A percentile compares a stretch with the other conserved stretches of the same genome.
These are phyloP conservation scores for Crotalus horridus DNA, from an alignment of 2,113 vertebrate genomes.

Conservation along the genomic window DNA sequence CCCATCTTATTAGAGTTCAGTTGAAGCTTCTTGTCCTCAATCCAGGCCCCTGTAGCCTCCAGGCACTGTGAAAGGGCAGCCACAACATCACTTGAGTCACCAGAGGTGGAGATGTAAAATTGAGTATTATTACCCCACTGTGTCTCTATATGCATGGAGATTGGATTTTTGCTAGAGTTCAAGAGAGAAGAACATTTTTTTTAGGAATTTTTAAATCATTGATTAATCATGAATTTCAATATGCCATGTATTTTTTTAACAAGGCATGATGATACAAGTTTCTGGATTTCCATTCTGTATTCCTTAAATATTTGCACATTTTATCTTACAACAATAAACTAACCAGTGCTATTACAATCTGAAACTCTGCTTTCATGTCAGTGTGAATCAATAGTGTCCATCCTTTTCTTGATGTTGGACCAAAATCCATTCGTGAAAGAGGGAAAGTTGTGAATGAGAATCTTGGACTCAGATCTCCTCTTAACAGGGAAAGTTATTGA, in stretches of 20 bases:
- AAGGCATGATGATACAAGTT: no score
- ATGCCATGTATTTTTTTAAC: not conserved
- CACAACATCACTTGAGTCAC: not conserved
- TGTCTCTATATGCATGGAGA: not conserved
- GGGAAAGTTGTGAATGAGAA: no score
- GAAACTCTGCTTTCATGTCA: not conserved
- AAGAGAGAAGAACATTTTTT: not conserved
- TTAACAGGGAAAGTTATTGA: not conserved
- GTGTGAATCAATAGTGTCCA: not conserved
- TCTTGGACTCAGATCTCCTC: not conserved
- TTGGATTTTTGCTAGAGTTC: not conserved
- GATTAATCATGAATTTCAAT: not conserved
- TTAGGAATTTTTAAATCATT: not conserved
- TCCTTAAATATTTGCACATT: not conserved
- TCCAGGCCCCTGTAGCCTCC: not conserved
- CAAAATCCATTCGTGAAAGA: not conserved
- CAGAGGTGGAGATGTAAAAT: not conserved
- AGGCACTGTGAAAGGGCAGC: not conserved
- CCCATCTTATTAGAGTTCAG: not conserved
- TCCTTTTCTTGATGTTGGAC: not conserved
- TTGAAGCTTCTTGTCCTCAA: not conserved
- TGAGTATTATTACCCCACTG: not conserved
- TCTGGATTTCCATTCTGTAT: not conserved
- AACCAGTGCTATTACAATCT: not conserved
- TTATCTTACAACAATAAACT: not conserved